phyloP scores from a whole-genome alignment of 2,888 invertebrate species.

The Dynastes maya region DNA sequence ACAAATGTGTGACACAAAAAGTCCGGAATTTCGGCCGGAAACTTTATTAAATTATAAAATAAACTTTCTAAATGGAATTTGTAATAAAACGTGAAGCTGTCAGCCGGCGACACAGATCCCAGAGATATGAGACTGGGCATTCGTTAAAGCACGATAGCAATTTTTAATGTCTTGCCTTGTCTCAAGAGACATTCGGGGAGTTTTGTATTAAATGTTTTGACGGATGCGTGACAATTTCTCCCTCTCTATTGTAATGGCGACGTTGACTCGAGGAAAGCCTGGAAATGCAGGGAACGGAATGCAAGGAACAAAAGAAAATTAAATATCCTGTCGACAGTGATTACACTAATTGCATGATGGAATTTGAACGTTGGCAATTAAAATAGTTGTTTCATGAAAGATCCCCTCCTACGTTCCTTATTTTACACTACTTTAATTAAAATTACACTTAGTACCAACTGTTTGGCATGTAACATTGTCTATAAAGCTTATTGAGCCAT shows the following conservation, averaged over 20 bases:
- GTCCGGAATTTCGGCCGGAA: background rate
- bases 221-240: constrained; percentile 55
- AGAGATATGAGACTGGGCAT: constrained; percentile 14
- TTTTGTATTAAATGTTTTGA: constrained; percentile 56
- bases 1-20: too few relatives aligned
- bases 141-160: constrained; percentile 36
- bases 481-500: too few relatives aligned
- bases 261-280: constrained; percentile 1
- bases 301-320: constrained; percentile 32
- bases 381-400: too few relatives aligned
- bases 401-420: too few relatives aligned
- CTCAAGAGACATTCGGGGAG: constrained; percentile 31
- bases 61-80: constrained; percentile 28
- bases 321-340: constrained; percentile 4
- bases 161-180: constrained; percentile 50
- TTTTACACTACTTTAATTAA: too few relatives aligned
- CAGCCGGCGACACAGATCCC: constrained; percentile 17
- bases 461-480: too few relatives aligned
- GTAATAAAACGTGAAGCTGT: constrained; percentile 35
- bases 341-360: constrained; percentile 24
- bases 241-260: constrained; percentile 17
- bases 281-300: background rate
- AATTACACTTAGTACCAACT: too few relatives aligned
- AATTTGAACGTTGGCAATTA: background rate
- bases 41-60: constrained; percentile 29